Evolutionary conservation across 2,113 vertebrate species (phyloP).

Genomic region (Rutilus rutilus): DNA sequence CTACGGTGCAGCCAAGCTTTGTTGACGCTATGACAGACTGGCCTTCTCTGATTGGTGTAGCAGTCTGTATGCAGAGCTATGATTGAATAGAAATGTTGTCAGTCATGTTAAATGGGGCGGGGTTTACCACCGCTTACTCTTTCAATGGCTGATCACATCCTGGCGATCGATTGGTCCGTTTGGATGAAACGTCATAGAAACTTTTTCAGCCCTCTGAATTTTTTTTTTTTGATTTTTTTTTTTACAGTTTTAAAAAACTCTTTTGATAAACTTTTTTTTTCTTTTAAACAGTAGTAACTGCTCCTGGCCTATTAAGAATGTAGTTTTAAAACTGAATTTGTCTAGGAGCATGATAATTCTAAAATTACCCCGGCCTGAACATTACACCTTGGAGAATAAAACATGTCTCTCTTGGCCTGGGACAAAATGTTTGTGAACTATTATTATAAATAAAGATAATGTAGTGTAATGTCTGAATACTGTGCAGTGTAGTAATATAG

Average conservation of each 20-base stretch:
- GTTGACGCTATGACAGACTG: background rate
- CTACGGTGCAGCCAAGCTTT: conserved; percentile 42
- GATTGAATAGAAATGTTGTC: conserved; percentile 46
- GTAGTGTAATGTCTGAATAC: background rate
- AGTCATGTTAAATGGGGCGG: conserved; percentile 7
- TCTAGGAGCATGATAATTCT: background rate
- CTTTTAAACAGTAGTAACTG: background rate
- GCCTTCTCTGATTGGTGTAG: conserved; percentile 50
- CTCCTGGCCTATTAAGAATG: background rate
- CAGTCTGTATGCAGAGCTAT: background rate
- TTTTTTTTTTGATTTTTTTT: too few species aligned
- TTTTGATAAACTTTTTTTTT: background rate
- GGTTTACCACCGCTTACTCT: background rate
- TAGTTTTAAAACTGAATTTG: background rate
- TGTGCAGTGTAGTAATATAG: too few species aligned
- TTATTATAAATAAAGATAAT: background rate
- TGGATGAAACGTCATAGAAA: background rate
- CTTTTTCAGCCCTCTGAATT: background rate
- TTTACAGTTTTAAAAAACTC: background rate
- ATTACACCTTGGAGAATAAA: background rate
- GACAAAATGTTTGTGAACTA: background rate
- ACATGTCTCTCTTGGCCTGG: background rate
- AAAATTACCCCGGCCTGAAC: background rate
- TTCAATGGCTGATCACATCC: background rate
- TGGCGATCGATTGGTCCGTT: conserved; percentile 4